These are phyloP conservation scores for Dendrophyllia cribrosa DNA, from an alignment of 64 coral and sea anemone genomes.

Conservation along the genomic window DNA sequence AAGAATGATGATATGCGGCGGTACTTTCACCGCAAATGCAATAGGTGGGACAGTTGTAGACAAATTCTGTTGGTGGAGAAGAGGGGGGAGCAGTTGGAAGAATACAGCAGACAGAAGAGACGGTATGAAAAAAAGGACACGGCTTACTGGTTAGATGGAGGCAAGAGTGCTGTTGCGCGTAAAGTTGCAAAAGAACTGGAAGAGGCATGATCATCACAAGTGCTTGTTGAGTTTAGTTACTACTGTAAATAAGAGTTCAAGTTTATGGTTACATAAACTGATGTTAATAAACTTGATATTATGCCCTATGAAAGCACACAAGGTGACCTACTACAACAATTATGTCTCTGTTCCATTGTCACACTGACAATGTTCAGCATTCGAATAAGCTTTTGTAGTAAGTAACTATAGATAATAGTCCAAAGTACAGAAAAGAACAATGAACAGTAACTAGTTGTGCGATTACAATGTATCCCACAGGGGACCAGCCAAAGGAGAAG, in stretches of 20 bases:
- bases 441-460: too few species aligned
- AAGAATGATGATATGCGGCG: not conserved
- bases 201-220: not conserved
- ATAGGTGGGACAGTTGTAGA: not conserved
- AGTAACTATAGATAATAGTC: too few species aligned
- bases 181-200: constrained; percentile 1
- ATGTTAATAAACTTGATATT: too few species aligned
- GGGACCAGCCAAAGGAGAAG: too few species aligned
- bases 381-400: too few species aligned
- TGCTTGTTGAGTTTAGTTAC: not conserved
- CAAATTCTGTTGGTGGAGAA: not conserved
- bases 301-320: too few species aligned
- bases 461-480: too few species aligned
- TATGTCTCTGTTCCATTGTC: too few species aligned
- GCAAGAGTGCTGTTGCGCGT: not conserved
- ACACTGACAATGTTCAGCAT: too few species aligned
- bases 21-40: constrained; percentile 16
- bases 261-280: too few species aligned
- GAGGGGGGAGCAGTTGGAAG: not conserved
- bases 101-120: not conserved
- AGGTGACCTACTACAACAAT: too few species aligned
- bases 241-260: not conserved
- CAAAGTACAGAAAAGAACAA: too few species aligned
- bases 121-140: constrained; percentile 1
- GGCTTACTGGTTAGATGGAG: not conserved